Evolutionary conservation across 2,797 vertebrate genomes (phyloP).

Genomic region (Bovichtus diacanthus): DNA sequence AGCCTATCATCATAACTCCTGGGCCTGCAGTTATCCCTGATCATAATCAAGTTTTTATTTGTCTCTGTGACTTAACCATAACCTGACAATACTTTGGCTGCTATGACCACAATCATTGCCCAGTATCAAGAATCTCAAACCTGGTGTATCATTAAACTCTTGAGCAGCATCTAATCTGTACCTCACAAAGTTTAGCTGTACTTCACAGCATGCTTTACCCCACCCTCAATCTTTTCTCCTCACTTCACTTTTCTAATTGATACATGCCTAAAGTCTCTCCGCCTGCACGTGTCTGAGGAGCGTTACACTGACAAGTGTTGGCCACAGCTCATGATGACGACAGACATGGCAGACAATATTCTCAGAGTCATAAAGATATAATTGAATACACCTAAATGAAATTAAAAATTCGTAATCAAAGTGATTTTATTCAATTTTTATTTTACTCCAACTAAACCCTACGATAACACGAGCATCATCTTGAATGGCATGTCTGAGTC

Average conservation of each 20-base stretch:
- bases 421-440: neutral
- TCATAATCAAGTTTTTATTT: conserved; percentile 6
- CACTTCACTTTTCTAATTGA: neutral
- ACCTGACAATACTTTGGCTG: conserved; percentile 7
- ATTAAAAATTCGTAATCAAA: neutral
- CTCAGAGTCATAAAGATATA: neutral
- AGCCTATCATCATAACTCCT: conserved; percentile 10
- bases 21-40: neutral
- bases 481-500: neutral
- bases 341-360: neutral
- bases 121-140: conserved; percentile 10
- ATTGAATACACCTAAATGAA: neutral
- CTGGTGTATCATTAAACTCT: neutral
- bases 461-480: neutral
- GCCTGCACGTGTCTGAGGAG: neutral
- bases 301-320: neutral
- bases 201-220: neutral
- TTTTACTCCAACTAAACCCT: neutral
- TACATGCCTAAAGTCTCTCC: neutral
- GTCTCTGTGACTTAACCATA: neutral
- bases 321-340: neutral
- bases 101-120: neutral
- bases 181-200: neutral
- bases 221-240: neutral
- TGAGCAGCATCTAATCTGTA: neutral